Evolutionary conservation across 2,113 vertebrate genomes (phyloP).

Genomic region (Laticauda colubrina): DNA sequence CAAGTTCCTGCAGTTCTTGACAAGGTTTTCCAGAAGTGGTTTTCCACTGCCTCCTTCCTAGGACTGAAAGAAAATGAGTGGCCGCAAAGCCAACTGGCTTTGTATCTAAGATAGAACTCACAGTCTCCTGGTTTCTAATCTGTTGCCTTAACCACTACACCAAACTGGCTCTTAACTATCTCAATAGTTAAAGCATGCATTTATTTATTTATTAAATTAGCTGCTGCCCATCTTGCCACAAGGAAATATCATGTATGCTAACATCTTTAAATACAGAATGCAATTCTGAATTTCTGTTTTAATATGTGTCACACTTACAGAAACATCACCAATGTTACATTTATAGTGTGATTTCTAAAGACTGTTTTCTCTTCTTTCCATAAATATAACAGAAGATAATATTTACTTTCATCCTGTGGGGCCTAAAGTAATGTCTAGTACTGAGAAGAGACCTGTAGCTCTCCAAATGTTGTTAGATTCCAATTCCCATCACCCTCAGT

Average conservation of each 20-base stretch:
- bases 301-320: background rate
- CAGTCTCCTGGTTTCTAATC: background rate
- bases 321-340: background rate
- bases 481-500: background rate
- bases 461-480: background rate
- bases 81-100: background rate
- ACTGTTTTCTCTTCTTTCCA: background rate
- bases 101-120: background rate
- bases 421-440: background rate
- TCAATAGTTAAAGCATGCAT: background rate
- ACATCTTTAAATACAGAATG: background rate
- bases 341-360: background rate
- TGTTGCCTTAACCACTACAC: background rate
- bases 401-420: background rate
- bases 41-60: background rate
- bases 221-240: no score
- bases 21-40: background rate
- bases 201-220: background rate
- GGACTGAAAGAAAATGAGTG: background rate
- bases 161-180: background rate
- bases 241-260: background rate
- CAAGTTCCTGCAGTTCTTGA: background rate
- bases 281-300: background rate
- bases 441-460: background rate
- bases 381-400: background rate